Evolutionary conservation across 1,140 invertebrate species (phyloP).

Genomic region (Lepidurus apus): DNA sequence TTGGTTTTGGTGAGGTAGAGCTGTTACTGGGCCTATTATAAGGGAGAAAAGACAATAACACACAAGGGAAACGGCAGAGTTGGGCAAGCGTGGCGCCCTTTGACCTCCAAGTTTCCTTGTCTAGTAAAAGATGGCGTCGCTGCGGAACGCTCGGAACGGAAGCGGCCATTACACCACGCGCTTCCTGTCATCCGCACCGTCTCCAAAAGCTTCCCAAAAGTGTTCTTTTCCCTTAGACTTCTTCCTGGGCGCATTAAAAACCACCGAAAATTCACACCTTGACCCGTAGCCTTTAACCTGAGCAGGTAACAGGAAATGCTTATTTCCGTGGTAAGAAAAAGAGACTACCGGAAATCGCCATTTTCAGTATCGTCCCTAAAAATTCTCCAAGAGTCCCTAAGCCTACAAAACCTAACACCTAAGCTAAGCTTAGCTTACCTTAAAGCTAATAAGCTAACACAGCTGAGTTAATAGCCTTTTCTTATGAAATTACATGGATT

Average conservation of each 20-base stretch:
- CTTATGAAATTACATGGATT: too few relatives aligned
- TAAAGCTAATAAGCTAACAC: too few relatives aligned
- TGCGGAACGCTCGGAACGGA: not conserved
- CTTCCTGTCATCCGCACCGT: not conserved
- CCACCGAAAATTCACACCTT: constrained; percentile 19
- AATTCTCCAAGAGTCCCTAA: not conserved
- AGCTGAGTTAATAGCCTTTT: too few relatives aligned
- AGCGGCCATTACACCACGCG: constrained; percentile 8
- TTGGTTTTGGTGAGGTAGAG: not conserved
- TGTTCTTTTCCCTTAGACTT: not conserved
- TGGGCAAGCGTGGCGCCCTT: not conserved
- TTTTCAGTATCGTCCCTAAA: not conserved
- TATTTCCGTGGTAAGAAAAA: constrained; percentile 15
- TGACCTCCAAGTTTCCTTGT: not conserved
- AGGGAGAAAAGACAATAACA: too few relatives aligned
- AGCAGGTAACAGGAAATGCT: not conserved
- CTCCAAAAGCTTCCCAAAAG: not conserved
- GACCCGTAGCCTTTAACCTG: not conserved
- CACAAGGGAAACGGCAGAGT: not conserved
- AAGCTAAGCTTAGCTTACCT: too few relatives aligned
- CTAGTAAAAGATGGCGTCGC: not conserved
- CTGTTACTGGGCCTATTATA: not conserved
- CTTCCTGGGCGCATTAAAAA: not conserved
- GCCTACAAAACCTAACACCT: too few relatives aligned
- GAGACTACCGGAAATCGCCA: not conserved